A percentile compares a stretch with the other conserved stretches of the same genome.
phyloP scores from a whole-genome alignment of 2,888 invertebrate species.

The Liopterus haemorrhoidalis region DNA sequence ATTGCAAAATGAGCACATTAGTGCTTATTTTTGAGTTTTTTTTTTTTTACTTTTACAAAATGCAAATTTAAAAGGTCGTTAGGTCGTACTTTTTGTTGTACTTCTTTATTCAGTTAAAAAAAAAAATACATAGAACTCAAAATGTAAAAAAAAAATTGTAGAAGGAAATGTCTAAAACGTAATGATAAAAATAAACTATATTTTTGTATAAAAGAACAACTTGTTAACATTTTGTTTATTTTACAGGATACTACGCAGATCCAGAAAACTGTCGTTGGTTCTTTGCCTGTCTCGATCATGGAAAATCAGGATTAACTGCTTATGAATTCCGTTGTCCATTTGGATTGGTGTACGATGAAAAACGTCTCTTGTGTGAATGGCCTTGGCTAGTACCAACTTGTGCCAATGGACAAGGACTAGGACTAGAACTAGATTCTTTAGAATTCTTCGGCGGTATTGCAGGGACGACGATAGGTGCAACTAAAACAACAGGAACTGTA shows the following conservation, averaged over 20 bases:
- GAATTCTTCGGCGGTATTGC: constrained; percentile 22
- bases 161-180: no score
- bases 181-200: no score
- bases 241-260: constrained; percentile 68
- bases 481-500: constrained; percentile 1
- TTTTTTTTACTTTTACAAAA: no score
- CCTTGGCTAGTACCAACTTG: constrained; percentile 64
- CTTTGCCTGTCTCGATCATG: constrained; percentile 73
- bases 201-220: no score
- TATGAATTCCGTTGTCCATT: constrained; percentile 80
- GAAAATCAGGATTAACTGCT: constrained; percentile 54
- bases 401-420: constrained; percentile 29
- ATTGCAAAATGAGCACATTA: no score
- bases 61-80: no score
- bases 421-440: constrained; percentile 34
- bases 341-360: constrained; percentile 70
- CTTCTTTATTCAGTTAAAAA: no score
- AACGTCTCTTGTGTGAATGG: constrained; percentile 68
- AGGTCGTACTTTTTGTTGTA: no score
- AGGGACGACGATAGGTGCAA: constrained; percentile 8
- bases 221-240: constrained; percentile 8
- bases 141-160: no score
- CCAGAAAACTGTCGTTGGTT: constrained; percentile 80
- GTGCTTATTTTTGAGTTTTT: no score
- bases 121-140: no score